Evolutionary conservation across 2,797 vertebrate species (phyloP).

Genomic region (Peromyscus aztecus): DNA sequence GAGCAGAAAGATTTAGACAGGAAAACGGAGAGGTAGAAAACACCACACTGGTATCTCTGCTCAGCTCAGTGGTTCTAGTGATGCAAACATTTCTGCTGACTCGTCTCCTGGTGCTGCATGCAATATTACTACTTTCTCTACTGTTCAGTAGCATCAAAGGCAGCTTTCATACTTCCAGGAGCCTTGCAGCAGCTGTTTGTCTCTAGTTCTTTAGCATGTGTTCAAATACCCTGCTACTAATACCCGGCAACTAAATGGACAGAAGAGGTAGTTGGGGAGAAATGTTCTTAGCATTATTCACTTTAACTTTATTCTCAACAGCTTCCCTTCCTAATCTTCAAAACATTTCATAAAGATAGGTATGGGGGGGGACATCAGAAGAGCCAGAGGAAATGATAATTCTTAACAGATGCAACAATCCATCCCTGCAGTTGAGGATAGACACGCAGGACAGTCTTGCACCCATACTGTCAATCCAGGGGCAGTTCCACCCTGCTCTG

Average conservation of each 20-base stretch:
- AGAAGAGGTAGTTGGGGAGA: neutral
- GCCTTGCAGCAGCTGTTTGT: neutral
- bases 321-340: neutral
- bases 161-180: neutral
- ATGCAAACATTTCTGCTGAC: neutral
- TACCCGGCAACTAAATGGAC: neutral
- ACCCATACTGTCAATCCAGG: neutral
- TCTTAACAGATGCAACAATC: neutral
- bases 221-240: neutral
- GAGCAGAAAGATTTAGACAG: neutral
- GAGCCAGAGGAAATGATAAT: neutral
- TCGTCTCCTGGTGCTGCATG: neutral
- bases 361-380: neutral
- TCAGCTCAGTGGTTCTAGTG: neutral
- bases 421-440: neutral
- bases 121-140: neutral
- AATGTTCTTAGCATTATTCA: neutral
- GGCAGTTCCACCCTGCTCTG: neutral
- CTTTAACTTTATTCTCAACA: conserved; percentile 16
- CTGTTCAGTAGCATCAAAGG: neutral
- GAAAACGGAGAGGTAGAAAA: neutral
- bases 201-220: neutral
- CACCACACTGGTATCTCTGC: neutral
- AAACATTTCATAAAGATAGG: conserved; percentile 11
- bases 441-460: neutral